Percentiles rank a stretch among this genome's conserved stretches.
Conservation (phyloP, 1,140 invertebrate species). For the Ptiloglossa arizonensis region DNA sequence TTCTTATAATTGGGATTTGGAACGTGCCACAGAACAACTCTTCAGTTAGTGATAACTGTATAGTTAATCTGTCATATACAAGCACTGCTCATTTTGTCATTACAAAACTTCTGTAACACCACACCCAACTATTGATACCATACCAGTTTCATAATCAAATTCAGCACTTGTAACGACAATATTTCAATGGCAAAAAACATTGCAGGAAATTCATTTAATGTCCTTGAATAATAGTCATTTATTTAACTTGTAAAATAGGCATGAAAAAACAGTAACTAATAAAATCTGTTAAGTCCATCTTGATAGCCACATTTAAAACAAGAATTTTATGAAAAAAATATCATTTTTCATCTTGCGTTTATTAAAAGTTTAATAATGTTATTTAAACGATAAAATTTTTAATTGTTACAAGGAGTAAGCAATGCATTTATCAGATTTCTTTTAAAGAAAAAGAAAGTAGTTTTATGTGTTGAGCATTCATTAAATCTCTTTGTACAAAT, state of each 20-base stretch:
- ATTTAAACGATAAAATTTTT: conserved; percentile 28
- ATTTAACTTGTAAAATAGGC: conserved; percentile 74
- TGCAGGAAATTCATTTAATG: conserved; percentile 52
- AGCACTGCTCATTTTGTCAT: conserved; percentile 66
- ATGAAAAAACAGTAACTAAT: conserved; percentile 63
- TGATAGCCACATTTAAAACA: conserved; percentile 55
- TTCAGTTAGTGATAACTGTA: conserved; percentile 89
- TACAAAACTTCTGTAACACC: conserved; percentile 58
- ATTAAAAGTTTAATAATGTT: conserved; percentile 38
- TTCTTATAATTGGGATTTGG: conserved; percentile 94
- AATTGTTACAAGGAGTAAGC: conserved; percentile 4
- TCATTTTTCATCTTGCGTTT: conserved; percentile 46
- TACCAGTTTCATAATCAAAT: conserved; percentile 62
- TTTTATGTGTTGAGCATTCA: conserved; percentile 29
- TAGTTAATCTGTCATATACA: conserved; percentile 61
- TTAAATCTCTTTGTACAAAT: conserved; percentile 53
- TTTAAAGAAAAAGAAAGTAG: conserved; percentile 7
- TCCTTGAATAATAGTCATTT: conserved; percentile 59
- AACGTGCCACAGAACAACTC: conserved; percentile 92
- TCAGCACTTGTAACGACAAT: conserved; percentile 63
- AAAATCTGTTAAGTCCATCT: conserved; percentile 59
- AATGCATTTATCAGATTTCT: conserved; percentile 31
- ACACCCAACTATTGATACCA: conserved; percentile 58
- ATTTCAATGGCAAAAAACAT: conserved; percentile 52
- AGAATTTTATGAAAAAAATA: conserved; percentile 43